These are phyloP conservation scores for Ianthella basta DNA, from an alignment of 37 sponge, comb jelly and placozoan species.

Conservation along the genomic window DNA sequence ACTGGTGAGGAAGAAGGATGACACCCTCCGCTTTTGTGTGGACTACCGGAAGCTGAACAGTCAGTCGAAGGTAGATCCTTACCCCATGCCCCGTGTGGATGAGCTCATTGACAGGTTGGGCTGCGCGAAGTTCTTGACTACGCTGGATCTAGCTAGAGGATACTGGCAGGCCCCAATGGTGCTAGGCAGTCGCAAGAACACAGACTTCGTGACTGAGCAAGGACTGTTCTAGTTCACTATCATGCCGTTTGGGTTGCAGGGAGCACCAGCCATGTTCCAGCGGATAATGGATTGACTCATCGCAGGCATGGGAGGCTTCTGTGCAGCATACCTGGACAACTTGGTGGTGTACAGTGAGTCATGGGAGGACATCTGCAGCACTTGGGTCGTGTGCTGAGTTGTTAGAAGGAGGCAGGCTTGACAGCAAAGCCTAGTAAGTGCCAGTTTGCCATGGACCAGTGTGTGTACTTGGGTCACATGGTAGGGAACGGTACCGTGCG, in stretches of 20 bases:
- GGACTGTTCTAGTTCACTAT: slow-evolving; percentile 65
- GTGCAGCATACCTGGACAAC: slow-evolving; percentile 75
- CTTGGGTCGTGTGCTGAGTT: slow-evolving; percentile 24
- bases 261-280: slow-evolving; percentile 81
- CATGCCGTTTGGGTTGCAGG: slow-evolving; percentile 80
- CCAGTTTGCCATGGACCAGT: slow-evolving; percentile 49
- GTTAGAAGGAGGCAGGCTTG: slow-evolving; percentile 40
- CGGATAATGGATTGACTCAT: slow-evolving; percentile 63
- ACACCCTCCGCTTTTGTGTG: slow-evolving; percentile 42
- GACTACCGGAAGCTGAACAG: slow-evolving; percentile 76
- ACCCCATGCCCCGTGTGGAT: slow-evolving; percentile 66
- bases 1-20: slow-evolving; percentile 61
- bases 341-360: slow-evolving; percentile 49
- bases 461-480: slow-evolving; percentile 59
- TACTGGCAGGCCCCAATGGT: slow-evolving; percentile 74
- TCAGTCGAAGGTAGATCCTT: slow-evolving; percentile 49
- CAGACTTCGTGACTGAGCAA: slow-evolving; percentile 67
- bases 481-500: slow-evolving; percentile 48
- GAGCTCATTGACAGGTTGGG: slow-evolving; percentile 66
- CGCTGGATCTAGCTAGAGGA: slow-evolving; percentile 63
- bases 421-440: slow-evolving; percentile 64
- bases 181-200: slow-evolving; percentile 34
- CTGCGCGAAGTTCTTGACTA: slow-evolving; percentile 41
- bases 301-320: not conserved
- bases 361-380: slow-evolving; percentile 64